These are phyloP conservation scores for Notiomystis cincta DNA, from an alignment of 2,113 vertebrate species.

Conservation along the genomic window DNA sequence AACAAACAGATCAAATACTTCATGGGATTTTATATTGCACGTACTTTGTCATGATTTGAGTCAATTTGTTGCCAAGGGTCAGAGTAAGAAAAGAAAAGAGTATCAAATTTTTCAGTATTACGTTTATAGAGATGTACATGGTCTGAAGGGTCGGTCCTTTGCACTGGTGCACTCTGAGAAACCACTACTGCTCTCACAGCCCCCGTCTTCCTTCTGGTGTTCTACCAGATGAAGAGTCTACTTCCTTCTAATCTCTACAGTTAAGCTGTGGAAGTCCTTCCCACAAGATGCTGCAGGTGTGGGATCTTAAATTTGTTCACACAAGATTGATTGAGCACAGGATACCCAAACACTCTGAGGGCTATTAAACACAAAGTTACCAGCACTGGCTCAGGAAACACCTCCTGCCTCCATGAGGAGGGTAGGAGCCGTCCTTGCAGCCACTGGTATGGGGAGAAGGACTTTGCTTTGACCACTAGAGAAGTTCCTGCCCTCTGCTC, in stretches of 20 bases:
- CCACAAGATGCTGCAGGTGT: neutral
- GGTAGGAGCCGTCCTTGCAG: neutral
- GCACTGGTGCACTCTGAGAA: neutral
- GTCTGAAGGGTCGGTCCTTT: neutral
- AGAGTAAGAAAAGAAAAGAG: neutral
- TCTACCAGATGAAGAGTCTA: neutral
- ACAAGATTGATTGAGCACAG: fast-evolving
- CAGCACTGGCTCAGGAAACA: neutral
- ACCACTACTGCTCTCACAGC: neutral
- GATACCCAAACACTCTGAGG: neutral
- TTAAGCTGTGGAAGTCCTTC: neutral
- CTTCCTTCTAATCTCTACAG: neutral
- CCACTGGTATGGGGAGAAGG: neutral
- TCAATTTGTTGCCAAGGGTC: slow-evolving; percentile 53
- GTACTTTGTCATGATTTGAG: slow-evolving; percentile 62
- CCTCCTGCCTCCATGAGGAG: neutral
- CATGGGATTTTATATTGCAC: neutral
- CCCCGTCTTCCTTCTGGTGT: neutral
- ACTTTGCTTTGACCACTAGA: neutral
- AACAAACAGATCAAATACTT: slow-evolving; percentile 21
- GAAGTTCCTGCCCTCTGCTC: neutral
- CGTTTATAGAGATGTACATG: neutral
- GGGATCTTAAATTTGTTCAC: neutral
- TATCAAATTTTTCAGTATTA: neutral
- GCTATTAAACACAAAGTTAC: neutral